Evolutionary conservation across 2,888 invertebrate species (phyloP), one percentile per base, ranked within the genome.

Genomic region (Lasioglossum morio): DNA sequence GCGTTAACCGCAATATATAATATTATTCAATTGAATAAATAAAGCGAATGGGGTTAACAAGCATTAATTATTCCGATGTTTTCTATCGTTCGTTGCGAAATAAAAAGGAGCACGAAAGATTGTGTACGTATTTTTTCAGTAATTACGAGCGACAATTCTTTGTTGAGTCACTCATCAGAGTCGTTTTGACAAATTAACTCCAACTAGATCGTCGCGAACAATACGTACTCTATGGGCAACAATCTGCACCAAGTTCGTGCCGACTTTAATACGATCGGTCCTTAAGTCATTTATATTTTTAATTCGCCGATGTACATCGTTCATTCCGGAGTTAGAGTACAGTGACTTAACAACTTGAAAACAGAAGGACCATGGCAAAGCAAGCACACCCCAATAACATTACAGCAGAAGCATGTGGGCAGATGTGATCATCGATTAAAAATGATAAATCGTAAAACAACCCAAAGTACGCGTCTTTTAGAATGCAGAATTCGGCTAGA

Each of bases 371-470:
- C 30, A 77, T 73, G 40, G 72, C 66, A 81, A 43, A 79, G 60
- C 77, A 82, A 85, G 53, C 43, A 76, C 72, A 78, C 37, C 34
- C 37, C 78, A 81, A 77, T 43, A 84, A 87, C 73, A 75, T 72
- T 81, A 79, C 30, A 66, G 53, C 72, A 72, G 46, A 81, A 81
- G 83, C 78, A 77, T 85, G 87, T 70, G 76, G 66, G 23, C 37
- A 81, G 72, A 77, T 79, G 57, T 72, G 75, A 87, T 77, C 75
- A 83, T 79, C n/a, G 84, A 82, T 79, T 81, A 80, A 82, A 80
- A 84, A 69, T 43, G 63, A 77, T 72, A 84, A 43, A 81, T 81
- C 72, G 46, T 27, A 70, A 72, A 80, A 72, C n/a, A 76, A 72
- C 74, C 72, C 82, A 63, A 60, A 40, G 27, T 43, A 74, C 40